Percentiles rank a stretch among this genome's conserved stretches.
Evolutionary conservation across 2,797 vertebrate species (phyloP).

Genomic region (Alosa sapidissima): DNA sequence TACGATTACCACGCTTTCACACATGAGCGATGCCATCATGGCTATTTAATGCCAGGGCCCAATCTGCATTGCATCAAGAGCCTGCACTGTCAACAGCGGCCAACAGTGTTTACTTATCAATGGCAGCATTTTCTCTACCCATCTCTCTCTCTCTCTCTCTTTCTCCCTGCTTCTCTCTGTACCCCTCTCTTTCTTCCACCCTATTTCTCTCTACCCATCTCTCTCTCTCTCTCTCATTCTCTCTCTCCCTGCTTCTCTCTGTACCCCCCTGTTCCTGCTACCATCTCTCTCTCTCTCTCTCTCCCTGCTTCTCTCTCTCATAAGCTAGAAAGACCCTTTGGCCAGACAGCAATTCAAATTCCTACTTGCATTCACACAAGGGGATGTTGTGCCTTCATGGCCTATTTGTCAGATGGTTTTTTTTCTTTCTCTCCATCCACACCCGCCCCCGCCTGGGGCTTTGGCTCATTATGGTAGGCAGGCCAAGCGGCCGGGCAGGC

Average conservation of each 20-base stretch:
- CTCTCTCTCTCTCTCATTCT: not conserved
- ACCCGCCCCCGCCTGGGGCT: not conserved
- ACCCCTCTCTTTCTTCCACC: too few relatives aligned
- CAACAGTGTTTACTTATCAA: conserved; percentile 38
- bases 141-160: not conserved
- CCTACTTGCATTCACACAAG: not conserved
- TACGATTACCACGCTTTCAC: conserved; percentile 61
- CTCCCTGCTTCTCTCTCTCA: not conserved
- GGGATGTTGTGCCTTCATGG: conserved; percentile 8
- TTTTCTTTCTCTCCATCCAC: not conserved
- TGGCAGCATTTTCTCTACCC: not conserved
- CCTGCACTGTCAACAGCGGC: conserved; percentile 32
- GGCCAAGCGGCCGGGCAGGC: not conserved
- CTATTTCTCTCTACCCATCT: not conserved
- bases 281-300: too few relatives aligned
- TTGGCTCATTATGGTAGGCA: not conserved
- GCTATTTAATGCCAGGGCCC: conserved; percentile 51
- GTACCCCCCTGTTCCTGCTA: too few relatives aligned
- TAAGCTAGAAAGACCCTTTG: not conserved
- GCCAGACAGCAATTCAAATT: conserved; percentile 12
- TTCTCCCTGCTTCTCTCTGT: not conserved
- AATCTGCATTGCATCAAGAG: conserved; percentile 26
- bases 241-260: too few relatives aligned
- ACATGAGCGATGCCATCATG: conserved; percentile 56
- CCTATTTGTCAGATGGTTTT: conserved; percentile 23